Evolutionary conservation across 2,888 invertebrate genomes (phyloP), one percentile per base, ranked within the genome.

Genomic region (Microplitis deprimator): DNA sequence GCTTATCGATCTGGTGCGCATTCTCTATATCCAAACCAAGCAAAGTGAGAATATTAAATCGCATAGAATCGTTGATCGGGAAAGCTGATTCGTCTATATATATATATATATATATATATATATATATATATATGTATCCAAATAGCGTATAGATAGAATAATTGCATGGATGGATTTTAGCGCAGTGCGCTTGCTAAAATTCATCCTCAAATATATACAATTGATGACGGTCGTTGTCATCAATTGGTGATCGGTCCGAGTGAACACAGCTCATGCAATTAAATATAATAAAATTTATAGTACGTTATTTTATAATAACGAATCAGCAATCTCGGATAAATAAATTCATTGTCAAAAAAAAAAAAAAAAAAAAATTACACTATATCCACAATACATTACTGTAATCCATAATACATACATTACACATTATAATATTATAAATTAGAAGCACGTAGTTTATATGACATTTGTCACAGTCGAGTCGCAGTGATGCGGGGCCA

Each of bases 401-500:
- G 8, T 20, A 8, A 59, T 16, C 50, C n/a, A 17, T 60, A 73
- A 40, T 16, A 62, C 17, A 20, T 40, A 39, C 16, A 70, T 50
- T 65, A 68, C 5, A 75, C 71, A 75, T 70, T 64, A 41, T 29
- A 65, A 77, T 41, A 62, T 65, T 20, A 65, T n/a, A 67, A n/a
- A 73, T 67, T 59, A 74, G 78, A 78, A 79, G 73, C 75, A 74
- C 70, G 68, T 80, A 80, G 83, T 87, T 89, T 86, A 87, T 88
- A 83, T 86, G 79, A 84, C 82, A 87, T 89, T 89, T 88, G 86
- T 88, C 86, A 92, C 94, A 99, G 99, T 92, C 97, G 98, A 90
- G 98, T 98, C 87, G 97, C 99, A 88, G 98, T 99, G 90, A 97
- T 99, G 94, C 94, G 99, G 88, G 99, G 99, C 84, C 96, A 97